phyloP scores from a whole-genome alignment of 1,140 invertebrate species.

The Bombus cullumanus region DNA sequence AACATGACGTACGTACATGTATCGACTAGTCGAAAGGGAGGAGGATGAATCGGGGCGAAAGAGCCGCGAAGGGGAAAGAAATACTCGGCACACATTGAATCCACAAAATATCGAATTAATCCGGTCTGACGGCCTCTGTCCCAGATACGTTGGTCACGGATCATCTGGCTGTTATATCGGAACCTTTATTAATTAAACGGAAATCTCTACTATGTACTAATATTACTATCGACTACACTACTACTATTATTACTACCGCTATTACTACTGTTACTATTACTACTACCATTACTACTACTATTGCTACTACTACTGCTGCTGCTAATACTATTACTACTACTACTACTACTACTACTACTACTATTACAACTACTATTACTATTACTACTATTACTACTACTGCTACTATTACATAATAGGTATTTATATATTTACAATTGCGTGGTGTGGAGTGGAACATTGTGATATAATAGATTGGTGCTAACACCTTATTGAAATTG shows the following conservation, averaged over 20 bases:
- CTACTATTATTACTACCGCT: slow-evolving; percentile 66
- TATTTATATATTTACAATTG: slow-evolving; percentile 83
- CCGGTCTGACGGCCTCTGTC: slow-evolving; percentile 31
- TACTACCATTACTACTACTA: slow-evolving; percentile 64
- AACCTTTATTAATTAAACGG: slow-evolving; percentile 75
- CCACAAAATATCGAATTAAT: slow-evolving; percentile 49
- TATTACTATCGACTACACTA: slow-evolving; percentile 65
- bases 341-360: slow-evolving; percentile 71
- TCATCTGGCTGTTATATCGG: slow-evolving; percentile 78
- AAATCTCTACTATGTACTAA: slow-evolving; percentile 69
- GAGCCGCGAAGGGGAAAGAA: background rate
- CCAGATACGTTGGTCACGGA: slow-evolving; percentile 41
- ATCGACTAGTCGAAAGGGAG: slow-evolving; percentile 59
- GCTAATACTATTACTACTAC: slow-evolving; percentile 69
- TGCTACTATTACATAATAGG: slow-evolving; percentile 77
- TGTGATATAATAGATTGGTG: slow-evolving; percentile 84
- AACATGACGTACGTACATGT: slow-evolving; percentile 48
- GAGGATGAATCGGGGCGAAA: background rate
- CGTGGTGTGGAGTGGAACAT: slow-evolving; percentile 83
- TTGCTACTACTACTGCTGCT: slow-evolving; percentile 59
- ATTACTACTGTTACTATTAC: slow-evolving; percentile 67
- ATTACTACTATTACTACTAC: slow-evolving; percentile 66
- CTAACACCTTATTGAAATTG: slow-evolving; percentile 84
- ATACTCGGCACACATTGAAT: slow-evolving; percentile 44
- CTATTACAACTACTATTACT: slow-evolving; percentile 68